Evolutionary conservation across 2,797 vertebrate species (phyloP).

Genomic region (Sebastes diaconus): DNA sequence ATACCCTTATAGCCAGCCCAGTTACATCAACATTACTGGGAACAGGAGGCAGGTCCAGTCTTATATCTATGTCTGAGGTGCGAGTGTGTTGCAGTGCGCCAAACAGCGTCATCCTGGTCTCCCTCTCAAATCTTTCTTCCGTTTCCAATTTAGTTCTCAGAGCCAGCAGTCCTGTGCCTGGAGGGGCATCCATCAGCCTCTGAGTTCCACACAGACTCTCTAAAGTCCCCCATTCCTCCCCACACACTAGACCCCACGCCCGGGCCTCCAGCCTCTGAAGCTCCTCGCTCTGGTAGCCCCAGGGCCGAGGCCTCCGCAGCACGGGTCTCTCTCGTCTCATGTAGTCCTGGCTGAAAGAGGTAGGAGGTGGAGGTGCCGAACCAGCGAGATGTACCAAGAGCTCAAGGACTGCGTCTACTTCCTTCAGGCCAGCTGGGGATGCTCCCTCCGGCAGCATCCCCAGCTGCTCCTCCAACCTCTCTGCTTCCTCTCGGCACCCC

Average conservation of each 20-base stretch:
- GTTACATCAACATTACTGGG: conserved; percentile 93
- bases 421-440: conserved; percentile 68
- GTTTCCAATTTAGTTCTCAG: conserved; percentile 79
- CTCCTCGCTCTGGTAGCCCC: conserved; percentile 80
- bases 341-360: conserved; percentile 81
- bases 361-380: conserved; percentile 83
- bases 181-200: conserved; percentile 88
- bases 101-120: conserved; percentile 91
- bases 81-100: conserved; percentile 94
- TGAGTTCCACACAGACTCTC: conserved; percentile 81
- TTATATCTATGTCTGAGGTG: conserved; percentile 91
- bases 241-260: conserved; percentile 82
- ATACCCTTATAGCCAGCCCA: conserved; percentile 92
- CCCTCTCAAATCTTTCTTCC: conserved; percentile 92
- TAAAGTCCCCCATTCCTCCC: conserved; percentile 81
- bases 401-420: conserved; percentile 86
- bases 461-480: conserved; percentile 89
- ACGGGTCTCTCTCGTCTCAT: conserved; percentile 80
- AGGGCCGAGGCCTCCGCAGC: conserved; percentile 71
- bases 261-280: conserved; percentile 81
- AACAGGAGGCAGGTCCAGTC: conserved; percentile 91
- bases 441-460: conserved; percentile 78
- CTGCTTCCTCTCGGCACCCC: conserved; percentile 87
- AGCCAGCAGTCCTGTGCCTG: conserved; percentile 85
- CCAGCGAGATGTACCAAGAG: conserved; percentile 92